phyloP scores from a whole-genome alignment of 2,797 vertebrate genomes.

The Falco cherrug region DNA sequence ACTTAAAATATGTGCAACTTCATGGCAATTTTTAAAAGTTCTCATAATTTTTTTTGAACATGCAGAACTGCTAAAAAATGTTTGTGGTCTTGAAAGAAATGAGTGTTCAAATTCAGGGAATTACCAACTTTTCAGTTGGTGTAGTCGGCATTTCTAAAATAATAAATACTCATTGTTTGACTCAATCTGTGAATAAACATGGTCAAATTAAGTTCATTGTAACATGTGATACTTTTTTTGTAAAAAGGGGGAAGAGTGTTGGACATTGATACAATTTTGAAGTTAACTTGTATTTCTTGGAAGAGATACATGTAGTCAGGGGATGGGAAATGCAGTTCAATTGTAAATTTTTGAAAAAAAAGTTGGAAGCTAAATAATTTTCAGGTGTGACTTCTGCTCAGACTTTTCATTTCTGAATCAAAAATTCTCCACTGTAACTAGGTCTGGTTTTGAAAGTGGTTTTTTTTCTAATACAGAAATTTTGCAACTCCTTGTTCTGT shows the following conservation, averaged over 20 bases:
- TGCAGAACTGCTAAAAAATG: background rate
- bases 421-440: background rate
- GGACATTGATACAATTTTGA: background rate
- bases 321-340: background rate
- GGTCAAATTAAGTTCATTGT: slow-evolving; percentile 46
- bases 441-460: background rate
- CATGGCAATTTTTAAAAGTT: background rate
- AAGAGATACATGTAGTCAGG: background rate
- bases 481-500: background rate
- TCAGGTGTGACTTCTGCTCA: background rate
- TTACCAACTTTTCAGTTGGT: background rate
- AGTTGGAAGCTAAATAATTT: background rate
- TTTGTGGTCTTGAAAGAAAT: background rate
- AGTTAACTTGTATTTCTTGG: background rate
- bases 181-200: slow-evolving; percentile 48
- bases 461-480: background rate
- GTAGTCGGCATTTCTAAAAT: slow-evolving; percentile 47
- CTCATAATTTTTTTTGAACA: background rate
- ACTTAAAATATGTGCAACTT: slow-evolving; percentile 13
- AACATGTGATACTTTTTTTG: slow-evolving; percentile 43
- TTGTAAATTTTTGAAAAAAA: background rate
- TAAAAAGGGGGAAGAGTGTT: slow-evolving; percentile 7
- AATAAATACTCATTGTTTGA: slow-evolving; percentile 55
- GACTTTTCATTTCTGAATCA: background rate
- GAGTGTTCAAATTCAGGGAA: background rate